Percentiles rank a stretch among this genome's conserved stretches.
Evolutionary conservation across 2,888 invertebrate genomes (phyloP).

Genomic region (Pyrocoelia pectoralis): DNA sequence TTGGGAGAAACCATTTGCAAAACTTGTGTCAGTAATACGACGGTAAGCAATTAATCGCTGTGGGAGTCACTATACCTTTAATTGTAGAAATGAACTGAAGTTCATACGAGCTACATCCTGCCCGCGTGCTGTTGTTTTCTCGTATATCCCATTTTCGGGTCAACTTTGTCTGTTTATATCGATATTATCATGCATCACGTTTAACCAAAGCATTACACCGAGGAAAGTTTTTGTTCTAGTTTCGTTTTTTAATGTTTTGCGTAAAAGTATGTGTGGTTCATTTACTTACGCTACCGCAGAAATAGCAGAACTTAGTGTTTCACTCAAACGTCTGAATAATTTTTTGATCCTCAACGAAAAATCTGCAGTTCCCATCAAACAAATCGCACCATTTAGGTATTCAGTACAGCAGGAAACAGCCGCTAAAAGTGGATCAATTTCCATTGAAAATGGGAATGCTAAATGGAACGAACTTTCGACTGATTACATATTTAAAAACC

Average conservation of each 20-base stretch:
- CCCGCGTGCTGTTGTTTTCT: constrained; percentile 64
- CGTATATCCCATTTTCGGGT: constrained; percentile 72
- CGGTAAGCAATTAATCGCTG: constrained; percentile 50
- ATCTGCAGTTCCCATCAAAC: constrained; percentile 42
- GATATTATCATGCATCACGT: constrained; percentile 68
- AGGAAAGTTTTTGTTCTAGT: constrained; percentile 77
- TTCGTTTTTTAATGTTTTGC: constrained; percentile 76
- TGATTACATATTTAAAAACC: constrained; percentile 60
- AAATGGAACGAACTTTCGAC: constrained; percentile 62
- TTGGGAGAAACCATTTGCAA: constrained; percentile 89
- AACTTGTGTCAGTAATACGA: constrained; percentile 73
- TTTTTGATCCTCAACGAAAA: constrained; percentile 68
- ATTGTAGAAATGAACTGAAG: constrained; percentile 59
- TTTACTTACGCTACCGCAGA: constrained; percentile 74
- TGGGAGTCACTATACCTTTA: not conserved
- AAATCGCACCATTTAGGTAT: too few relatives aligned
- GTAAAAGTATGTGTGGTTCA: constrained; percentile 76
- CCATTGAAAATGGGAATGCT: constrained; percentile 57
- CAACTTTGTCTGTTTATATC: constrained; percentile 76
- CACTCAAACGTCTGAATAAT: constrained; percentile 66
- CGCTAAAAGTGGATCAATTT: not conserved
- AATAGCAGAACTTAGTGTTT: constrained; percentile 69
- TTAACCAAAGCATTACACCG: constrained; percentile 69
- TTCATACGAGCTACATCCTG: constrained; percentile 60
- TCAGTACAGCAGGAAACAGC: too few relatives aligned